These are phyloP conservation scores for Apus apus DNA, from an alignment of 2,113 vertebrate species.

Conservation along the genomic window DNA sequence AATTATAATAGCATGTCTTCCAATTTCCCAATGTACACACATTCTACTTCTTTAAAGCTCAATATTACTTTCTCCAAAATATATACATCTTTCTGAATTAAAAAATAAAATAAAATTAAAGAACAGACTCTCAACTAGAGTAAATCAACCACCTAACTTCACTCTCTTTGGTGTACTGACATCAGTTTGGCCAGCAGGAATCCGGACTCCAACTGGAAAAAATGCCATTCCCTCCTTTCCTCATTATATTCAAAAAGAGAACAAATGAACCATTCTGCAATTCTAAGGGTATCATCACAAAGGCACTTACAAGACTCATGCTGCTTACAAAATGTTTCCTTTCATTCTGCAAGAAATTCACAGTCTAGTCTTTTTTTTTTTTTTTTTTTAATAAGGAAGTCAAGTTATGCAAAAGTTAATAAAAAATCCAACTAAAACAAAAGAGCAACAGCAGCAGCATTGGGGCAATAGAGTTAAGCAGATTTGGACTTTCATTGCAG, in stretches of 20 bases:
- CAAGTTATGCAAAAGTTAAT: neutral
- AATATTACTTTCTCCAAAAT: neutral
- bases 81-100: neutral
- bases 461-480: neutral
- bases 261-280: constrained; percentile 28
- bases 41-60: neutral
- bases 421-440: neutral
- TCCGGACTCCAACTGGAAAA: neutral
- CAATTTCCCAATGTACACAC: neutral
- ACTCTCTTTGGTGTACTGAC: neutral
- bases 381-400: neutral
- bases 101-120: neutral
- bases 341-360: neutral
- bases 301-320: constrained; percentile 6
- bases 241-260: constrained; percentile 19
- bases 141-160: neutral
- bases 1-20: neutral
- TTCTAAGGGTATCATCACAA: neutral
- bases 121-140: neutral
- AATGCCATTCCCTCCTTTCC: neutral
- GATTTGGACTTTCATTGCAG: constrained; percentile 34
- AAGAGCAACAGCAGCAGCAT: neutral
- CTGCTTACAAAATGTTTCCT: neutral
- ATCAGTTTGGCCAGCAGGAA: neutral
- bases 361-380: neutral